Base-by-base conservation (phyloP, 2,797 vertebrate species). In the Numenius phaeopus region DNA sequence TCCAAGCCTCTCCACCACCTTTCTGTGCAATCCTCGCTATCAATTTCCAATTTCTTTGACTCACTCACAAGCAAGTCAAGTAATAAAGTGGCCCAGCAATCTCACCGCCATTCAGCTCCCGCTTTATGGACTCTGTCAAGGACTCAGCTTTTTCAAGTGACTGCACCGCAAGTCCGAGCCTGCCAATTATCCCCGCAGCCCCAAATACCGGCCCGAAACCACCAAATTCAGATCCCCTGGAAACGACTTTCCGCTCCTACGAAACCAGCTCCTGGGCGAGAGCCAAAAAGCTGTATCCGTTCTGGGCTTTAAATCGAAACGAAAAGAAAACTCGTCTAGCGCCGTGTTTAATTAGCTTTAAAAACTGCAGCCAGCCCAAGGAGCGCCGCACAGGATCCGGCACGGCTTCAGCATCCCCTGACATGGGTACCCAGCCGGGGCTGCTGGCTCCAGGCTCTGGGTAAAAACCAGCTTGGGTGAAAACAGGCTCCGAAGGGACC, bases 401-500 rank as follows among this genome's bases (percentile, higher is more conserved):
- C 64, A 32, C 5, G 0, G 76, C 62, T 44, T 9, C 12, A 0
- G 64, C 73, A 58, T 20, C 67, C 24, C 77, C 57, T 4, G 0
- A 11, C 58, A n/a, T 8, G 2, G 84, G 39, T 0, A 1, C 10
- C 0, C 5, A 3, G 75, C 50, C 3, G 3, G 65, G 55, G 30
- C n/a, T 2, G 24, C 64, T 4, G 10, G 73, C 71, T 66, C 47
- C 80, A 8, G 57, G 69, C 1, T 4, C 73, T 55, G 32, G 79
- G 82, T 70, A 78, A 78, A 66, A 42, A 21, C 52, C 96, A 71
- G 29, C 40, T 30, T 1, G 0, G 75, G 32, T 9, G 27, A 67
- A 69, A 79, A 29, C 7, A 6, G 2, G 67, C 80, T 77, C 79
- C 11, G 2, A 40, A 62, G 76, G 76, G 62, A 57, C 7, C 54